Percentiles rank a stretch among this genome's conserved stretches.
Evolutionary conservation across 2,888 invertebrate genomes (phyloP).

Genomic region (Euplagia quadripunctaria): DNA sequence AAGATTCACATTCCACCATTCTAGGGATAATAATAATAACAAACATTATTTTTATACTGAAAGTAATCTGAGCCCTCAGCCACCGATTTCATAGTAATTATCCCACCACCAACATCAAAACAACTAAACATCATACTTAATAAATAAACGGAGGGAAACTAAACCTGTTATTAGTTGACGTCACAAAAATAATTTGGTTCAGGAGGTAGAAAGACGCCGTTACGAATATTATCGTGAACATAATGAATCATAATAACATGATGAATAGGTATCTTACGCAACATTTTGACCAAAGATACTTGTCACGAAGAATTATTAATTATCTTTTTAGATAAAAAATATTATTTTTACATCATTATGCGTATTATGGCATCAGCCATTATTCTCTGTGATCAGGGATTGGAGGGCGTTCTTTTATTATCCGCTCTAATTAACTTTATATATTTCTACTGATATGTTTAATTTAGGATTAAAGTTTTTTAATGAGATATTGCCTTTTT

Average conservation of each 20-base stretch:
- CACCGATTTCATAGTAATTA: slow-evolving; percentile 6
- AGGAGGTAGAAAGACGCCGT: slow-evolving; percentile 30
- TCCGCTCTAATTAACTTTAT: slow-evolving; percentile 17
- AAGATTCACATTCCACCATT: too few relatives aligned
- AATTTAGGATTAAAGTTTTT: background rate
- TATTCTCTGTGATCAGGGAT: slow-evolving; percentile 41
- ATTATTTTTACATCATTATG: slow-evolving; percentile 40
- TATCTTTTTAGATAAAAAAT: slow-evolving; percentile 38
- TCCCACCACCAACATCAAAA: slow-evolving; percentile 12
- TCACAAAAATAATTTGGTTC: slow-evolving; percentile 41
- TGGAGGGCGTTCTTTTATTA: slow-evolving; percentile 26
- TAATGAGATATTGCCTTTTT: background rate
- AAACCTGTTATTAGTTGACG: slow-evolving; percentile 27
- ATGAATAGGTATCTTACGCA: slow-evolving; percentile 47
- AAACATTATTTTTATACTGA: background rate
- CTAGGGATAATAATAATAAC: too few relatives aligned
- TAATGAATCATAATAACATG: slow-evolving; percentile 49
- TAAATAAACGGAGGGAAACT: slow-evolving; percentile 27
- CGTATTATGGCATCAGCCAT: slow-evolving; percentile 33
- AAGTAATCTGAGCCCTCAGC: background rate
- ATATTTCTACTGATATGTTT: background rate
- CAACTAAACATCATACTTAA: slow-evolving; percentile 22
- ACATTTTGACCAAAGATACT: slow-evolving; percentile 52
- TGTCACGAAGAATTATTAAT: slow-evolving; percentile 53
- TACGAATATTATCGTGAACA: slow-evolving; percentile 39